Evolutionary conservation across 2,113 vertebrate genomes (phyloP).

Genomic region (Phylloscopus whistleri): DNA sequence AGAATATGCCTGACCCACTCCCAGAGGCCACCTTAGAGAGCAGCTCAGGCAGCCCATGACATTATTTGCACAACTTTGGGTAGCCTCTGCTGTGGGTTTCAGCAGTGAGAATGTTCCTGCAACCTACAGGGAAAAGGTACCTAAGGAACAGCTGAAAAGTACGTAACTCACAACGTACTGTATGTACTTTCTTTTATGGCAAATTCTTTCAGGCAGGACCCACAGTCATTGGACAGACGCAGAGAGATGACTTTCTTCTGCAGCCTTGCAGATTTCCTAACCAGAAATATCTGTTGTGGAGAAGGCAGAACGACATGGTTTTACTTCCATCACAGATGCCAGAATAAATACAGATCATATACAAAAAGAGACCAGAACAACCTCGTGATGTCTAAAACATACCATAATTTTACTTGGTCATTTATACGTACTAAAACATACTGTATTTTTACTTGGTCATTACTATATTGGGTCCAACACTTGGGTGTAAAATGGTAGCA

Average conservation of each 20-base stretch:
- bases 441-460: neutral
- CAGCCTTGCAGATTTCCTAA: constrained; percentile 81
- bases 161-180: constrained; percentile 76
- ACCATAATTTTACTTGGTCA: neutral
- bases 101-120: neutral
- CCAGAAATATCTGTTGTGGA: constrained; percentile 84
- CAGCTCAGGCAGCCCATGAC: neutral
- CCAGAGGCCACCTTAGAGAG: neutral
- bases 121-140: neutral
- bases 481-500: neutral
- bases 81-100: neutral
- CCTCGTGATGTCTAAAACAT: neutral
- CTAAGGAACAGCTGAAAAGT: neutral
- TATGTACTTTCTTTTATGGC: constrained; percentile 90
- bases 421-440: neutral
- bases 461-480: neutral
- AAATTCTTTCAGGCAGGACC: constrained; percentile 80
- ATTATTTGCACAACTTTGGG: neutral
- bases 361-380: neutral
- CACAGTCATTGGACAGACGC: constrained; percentile 72
- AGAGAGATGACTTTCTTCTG: constrained; percentile 91
- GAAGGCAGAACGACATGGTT: neutral
- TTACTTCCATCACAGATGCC: neutral
- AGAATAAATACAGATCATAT: neutral
- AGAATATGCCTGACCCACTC: neutral